Evolutionary conservation across 2,888 invertebrate genomes (phyloP).

Genomic region (Drosophila peninsularis): DNA sequence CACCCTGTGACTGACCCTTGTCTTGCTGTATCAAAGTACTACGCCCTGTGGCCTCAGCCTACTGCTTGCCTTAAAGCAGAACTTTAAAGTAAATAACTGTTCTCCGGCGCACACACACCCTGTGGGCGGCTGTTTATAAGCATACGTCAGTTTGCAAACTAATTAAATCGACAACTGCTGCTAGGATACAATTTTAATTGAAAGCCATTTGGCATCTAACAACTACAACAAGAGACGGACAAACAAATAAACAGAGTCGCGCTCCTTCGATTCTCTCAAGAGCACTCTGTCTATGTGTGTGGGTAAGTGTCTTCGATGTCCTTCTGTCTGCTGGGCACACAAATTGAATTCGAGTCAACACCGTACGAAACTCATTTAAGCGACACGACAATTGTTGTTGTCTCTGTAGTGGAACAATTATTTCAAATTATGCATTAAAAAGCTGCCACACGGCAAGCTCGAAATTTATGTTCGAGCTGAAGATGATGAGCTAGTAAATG

Average conservation of each 20-base stretch:
- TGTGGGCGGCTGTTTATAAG: slow-evolving; percentile 27
- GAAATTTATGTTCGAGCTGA: neutral
- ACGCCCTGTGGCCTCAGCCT: neutral
- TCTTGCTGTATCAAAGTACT: neutral
- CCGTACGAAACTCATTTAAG: slow-evolving; percentile 60
- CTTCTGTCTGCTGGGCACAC: slow-evolving; percentile 47
- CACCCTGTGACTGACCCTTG: neutral
- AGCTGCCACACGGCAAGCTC: slow-evolving; percentile 21
- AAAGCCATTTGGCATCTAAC: slow-evolving; percentile 67
- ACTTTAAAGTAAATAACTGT: slow-evolving; percentile 11
- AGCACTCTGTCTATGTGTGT: neutral
- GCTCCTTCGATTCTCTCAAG: slow-evolving; percentile 15
- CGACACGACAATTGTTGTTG: slow-evolving; percentile 60
- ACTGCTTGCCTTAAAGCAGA: neutral
- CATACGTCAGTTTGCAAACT: slow-evolving; percentile 59
- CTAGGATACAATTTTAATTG: slow-evolving; percentile 72
- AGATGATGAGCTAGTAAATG: neutral
- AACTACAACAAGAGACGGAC: slow-evolving; percentile 38
- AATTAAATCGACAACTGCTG: slow-evolving; percentile 73
- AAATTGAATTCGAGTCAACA: slow-evolving; percentile 58
- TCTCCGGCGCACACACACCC: neutral
- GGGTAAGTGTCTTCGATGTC: slow-evolving; percentile 15
- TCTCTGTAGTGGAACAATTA: slow-evolving; percentile 51
- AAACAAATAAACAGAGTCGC: slow-evolving; percentile 45
- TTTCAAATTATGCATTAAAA: slow-evolving; percentile 58